Evolutionary conservation across 2,888 invertebrate species (phyloP).

Genomic region (Mythimna vitellina): DNA sequence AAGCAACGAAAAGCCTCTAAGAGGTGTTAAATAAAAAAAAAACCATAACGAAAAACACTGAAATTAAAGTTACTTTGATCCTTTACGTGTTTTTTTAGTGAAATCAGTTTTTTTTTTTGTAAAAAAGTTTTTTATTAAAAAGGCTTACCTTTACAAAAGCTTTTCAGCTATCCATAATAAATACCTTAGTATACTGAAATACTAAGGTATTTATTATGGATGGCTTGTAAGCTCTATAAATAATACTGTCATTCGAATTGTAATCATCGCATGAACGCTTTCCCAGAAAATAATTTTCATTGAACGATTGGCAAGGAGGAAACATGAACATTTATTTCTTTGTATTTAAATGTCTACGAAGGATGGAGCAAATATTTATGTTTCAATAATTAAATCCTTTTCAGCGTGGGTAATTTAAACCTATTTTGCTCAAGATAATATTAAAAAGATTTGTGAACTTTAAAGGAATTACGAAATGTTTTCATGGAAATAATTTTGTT

Average conservation of each 20-base stretch:
- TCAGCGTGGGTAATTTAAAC: too few relatives aligned
- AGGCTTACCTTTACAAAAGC: background rate
- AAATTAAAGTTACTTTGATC: too few relatives aligned
- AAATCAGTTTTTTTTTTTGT: too few relatives aligned
- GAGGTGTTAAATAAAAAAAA: too few relatives aligned
- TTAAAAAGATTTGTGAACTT: constrained; percentile 1
- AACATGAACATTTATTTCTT: background rate
- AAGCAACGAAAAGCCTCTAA: too few relatives aligned
- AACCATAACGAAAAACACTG: too few relatives aligned
- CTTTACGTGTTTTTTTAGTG: too few relatives aligned
- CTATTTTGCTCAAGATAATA: background rate
- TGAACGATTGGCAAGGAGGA: background rate
- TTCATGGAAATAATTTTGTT: too few relatives aligned
- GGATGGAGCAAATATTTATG: too few relatives aligned
- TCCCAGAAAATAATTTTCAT: background rate
- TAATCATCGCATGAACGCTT: background rate
- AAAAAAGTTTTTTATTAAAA: too few relatives aligned
- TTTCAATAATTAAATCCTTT: background rate
- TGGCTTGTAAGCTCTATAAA: background rate
- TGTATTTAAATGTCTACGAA: constrained; percentile 2
- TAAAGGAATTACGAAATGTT: constrained; percentile 16
- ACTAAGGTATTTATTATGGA: background rate
- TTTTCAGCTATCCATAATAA: too few relatives aligned
- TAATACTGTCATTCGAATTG: constrained; percentile 7
- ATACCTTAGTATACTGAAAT: too few relatives aligned